Evolutionary conservation across 2,797 vertebrate genomes (phyloP).

Genomic region (Brachymystax lenok): DNA sequence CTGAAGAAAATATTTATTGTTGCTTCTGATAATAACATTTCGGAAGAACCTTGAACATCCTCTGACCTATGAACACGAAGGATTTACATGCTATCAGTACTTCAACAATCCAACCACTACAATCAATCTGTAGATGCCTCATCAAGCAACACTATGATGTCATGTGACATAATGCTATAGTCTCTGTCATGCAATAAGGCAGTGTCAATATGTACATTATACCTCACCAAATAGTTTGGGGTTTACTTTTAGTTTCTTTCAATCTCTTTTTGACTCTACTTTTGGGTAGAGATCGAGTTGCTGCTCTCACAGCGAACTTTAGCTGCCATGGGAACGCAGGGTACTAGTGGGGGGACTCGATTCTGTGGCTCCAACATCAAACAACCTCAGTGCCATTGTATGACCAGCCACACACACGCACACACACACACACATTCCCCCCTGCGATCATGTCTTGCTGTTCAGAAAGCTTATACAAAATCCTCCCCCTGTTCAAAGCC

Average conservation of each 20-base stretch:
- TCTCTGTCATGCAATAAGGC: too few species aligned
- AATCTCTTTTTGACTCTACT: neutral
- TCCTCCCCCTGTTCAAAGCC: too few species aligned
- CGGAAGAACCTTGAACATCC: neutral
- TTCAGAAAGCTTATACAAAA: too few species aligned
- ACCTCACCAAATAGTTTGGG: neutral
- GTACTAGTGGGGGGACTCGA: neutral
- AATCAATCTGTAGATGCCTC: too few species aligned
- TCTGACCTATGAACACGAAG: neutral
- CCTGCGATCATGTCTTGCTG: too few species aligned
- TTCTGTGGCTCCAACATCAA: neutral
- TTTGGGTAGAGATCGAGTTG: neutral
- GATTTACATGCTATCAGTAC: neutral
- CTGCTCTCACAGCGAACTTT: neutral
- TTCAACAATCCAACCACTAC: neutral
- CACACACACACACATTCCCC: too few species aligned
- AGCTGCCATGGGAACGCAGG: neutral
- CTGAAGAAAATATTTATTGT: neutral
- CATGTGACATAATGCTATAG: too few species aligned
- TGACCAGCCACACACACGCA: too few species aligned
- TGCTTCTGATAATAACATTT: neutral
- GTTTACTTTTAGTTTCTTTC: neutral
- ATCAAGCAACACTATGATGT: too few species aligned
- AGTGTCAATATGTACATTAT: neutral
- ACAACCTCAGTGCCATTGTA: neutral